Conservation (phyloP, 2,888 invertebrate genomes). For the Epirrita christyi region DNA sequence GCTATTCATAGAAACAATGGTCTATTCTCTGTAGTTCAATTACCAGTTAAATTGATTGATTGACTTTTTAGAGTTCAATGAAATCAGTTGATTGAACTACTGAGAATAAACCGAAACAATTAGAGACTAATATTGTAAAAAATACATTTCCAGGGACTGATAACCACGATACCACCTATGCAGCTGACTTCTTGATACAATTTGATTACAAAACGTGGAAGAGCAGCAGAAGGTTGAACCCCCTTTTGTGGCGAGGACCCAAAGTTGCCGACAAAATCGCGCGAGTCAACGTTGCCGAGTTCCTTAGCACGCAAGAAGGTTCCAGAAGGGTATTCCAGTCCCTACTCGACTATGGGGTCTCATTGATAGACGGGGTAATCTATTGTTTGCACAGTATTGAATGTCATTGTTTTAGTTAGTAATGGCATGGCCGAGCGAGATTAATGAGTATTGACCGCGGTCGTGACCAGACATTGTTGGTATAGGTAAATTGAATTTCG, state of each 20-base stretch:
- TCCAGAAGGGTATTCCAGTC: conserved; percentile 77
- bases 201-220: conserved; percentile 65
- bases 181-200: conserved; percentile 72
- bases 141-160: conserved; percentile 79
- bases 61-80: no score
- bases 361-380: conserved; percentile 63
- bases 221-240: conserved; percentile 54
- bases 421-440: conserved; percentile 29
- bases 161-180: conserved; percentile 80
- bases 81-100: no score
- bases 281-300: conserved; percentile 69
- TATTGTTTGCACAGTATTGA: conserved; percentile 32
- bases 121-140: no score
- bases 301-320: conserved; percentile 73
- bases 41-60: no score
- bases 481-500: conserved; percentile 19
- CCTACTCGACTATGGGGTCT: conserved; percentile 82
- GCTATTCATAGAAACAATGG: no score
- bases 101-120: no score
- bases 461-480: conserved; percentile 19
- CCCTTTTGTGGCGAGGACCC: conserved; percentile 76
- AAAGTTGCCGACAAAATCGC: conserved; percentile 65
- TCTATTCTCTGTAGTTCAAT: no score
- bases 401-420: conserved; percentile 32
- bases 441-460: conserved; percentile 32